phyloP scores from a whole-genome alignment of 2,113 vertebrate species.

The Muntiacus reevesi region DNA sequence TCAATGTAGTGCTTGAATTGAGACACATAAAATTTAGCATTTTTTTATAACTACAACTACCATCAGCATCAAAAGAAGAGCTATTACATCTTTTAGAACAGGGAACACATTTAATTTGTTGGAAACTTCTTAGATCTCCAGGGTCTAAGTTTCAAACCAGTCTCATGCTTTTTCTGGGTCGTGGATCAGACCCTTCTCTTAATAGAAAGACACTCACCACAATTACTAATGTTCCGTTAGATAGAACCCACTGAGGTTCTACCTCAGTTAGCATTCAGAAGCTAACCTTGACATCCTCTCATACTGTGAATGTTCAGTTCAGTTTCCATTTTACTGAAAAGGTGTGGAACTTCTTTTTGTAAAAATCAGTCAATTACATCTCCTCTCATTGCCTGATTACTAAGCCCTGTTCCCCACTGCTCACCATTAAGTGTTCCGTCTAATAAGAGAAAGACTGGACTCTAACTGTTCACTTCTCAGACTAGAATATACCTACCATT shows the following conservation, averaged over 20 bases:
- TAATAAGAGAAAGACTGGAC: background rate
- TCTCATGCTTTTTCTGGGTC: background rate
- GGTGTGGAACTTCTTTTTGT: background rate
- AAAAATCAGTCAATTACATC: background rate
- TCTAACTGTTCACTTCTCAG: background rate
- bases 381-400: background rate
- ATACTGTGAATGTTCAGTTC: background rate
- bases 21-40: conserved; percentile 47
- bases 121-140: background rate
- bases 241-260: background rate
- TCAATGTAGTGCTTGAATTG: conserved; percentile 68
- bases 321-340: conserved; percentile 14
- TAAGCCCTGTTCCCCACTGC: background rate
- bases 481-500: conserved; percentile 12
- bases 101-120: conserved; percentile 13
- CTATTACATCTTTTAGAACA: conserved; percentile 28
- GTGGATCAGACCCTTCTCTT: background rate
- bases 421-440: background rate
- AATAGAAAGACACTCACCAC: background rate
- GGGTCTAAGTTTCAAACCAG: background rate
- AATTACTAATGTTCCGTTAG: background rate
- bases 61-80: conserved; percentile 33
- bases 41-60: conserved; percentile 57
- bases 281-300: background rate
- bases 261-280: background rate